Percentiles rank a stretch among this genome's conserved stretches.
Conservation (phyloP, 2,888 invertebrate genomes). For the Eutolmus rufibarbis region DNA sequence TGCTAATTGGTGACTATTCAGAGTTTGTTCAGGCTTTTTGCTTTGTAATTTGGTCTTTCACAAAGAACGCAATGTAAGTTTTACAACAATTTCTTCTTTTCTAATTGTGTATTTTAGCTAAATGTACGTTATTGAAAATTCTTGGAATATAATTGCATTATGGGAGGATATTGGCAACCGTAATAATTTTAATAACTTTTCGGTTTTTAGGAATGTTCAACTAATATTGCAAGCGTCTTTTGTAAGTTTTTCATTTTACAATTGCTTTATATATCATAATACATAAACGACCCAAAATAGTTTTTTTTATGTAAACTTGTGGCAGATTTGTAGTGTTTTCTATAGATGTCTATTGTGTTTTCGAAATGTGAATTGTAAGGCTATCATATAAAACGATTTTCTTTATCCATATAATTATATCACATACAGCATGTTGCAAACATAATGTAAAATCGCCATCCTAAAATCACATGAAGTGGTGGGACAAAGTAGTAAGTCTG, state of each 20-base stretch:
- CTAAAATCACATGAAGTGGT: background rate
- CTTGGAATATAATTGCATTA: background rate
- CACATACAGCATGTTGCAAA: background rate
- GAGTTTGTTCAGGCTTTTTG: background rate
- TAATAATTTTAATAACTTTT: background rate
- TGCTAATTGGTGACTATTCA: background rate
- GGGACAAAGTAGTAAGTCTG: background rate
- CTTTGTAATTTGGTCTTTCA: background rate
- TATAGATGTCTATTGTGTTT: background rate
- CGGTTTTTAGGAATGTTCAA: background rate
- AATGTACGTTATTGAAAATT: background rate
- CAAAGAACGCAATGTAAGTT: background rate
- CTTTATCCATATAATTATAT: background rate
- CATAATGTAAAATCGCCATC: background rate
- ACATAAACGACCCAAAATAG: background rate
- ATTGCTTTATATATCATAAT: background rate
- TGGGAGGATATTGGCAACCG: background rate
- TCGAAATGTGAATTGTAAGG: background rate
- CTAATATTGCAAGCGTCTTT: background rate
- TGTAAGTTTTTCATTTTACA: background rate
- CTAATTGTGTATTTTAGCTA: background rate
- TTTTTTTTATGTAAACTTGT: background rate
- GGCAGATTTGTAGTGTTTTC: background rate
- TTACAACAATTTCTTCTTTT: background rate
- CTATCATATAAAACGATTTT: background rate